Base-by-base conservation (phyloP, 1,140 invertebrate genomes). In the Drosophila prosaltans region DNA sequence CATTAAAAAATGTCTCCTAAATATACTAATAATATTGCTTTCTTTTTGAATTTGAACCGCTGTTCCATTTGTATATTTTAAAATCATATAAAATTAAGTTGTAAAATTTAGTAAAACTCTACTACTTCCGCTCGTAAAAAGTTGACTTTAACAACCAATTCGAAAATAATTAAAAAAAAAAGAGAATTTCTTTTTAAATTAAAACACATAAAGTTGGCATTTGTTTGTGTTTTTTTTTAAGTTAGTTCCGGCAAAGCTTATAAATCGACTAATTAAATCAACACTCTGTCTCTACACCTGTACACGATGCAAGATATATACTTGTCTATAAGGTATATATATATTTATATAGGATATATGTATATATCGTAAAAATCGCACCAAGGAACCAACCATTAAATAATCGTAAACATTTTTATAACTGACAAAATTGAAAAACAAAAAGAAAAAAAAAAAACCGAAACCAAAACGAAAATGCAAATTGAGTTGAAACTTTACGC, bases 401-500 rank as follows among this genome's bases (percentile, higher is more conserved):
- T 72, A 72, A 57, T 62, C 58, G 67, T 89, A 83, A 80, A 89
- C 39, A 65, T 62, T 64, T 72, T 81, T 66, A 80, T 73, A 68
- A 63, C 81, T 77, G 48, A 58, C 59, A 63, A 64, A 43, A 28
- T 45, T 64, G 48, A 65, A 54, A 41, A 64, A 55, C 51, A 70
- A 3, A 39, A 2, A 40, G 21, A 81, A 85, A 83, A 78, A 80
- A 63, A 80, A 83, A 75, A 45, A 65, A 69, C 8, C 32, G 43
- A n/a, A 59, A 11, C 11, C 24, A 16, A 26, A 69, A 85, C 3
- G 6, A 36, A 36, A 80, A 90, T 91, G 88, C 82, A 90, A 90
- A 90, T 90, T 78, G 75, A 86, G 86, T 64, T 90, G 78, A 81
- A 75, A 41, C 72, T 88, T 86, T 78, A 80, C 79, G 81, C 81